Evolutionary conservation across 2,888 invertebrate genomes (phyloP).

Genomic region (Glomeris marginata): DNA sequence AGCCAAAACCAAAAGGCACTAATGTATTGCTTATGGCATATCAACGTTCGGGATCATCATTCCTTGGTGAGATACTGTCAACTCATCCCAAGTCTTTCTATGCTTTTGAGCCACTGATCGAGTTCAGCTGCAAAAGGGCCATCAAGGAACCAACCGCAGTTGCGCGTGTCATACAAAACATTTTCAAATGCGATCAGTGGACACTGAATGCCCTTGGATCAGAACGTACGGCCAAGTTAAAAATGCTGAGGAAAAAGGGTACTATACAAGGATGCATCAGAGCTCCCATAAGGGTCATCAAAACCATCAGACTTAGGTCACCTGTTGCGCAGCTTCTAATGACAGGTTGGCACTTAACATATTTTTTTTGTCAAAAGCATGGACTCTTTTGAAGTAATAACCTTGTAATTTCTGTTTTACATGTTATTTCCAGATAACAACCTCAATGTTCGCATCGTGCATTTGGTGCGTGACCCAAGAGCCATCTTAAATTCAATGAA

Average conservation of each 20-base stretch:
- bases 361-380: too few species aligned
- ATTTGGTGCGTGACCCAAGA: constrained; percentile 12
- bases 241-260: not conserved
- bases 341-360: too few species aligned
- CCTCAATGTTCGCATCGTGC: constrained; percentile 8
- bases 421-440: not conserved
- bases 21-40: constrained; percentile 10
- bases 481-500: constrained; percentile 10
- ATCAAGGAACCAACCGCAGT: not conserved
- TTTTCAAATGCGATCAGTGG: constrained; percentile 6
- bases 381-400: too few species aligned
- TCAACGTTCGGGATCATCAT: constrained; percentile 11
- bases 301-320: constrained; percentile 3
- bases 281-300: constrained; percentile 2
- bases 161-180: not conserved
- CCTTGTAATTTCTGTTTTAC: too few species aligned
- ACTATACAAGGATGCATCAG: not conserved
- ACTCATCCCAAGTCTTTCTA: constrained; percentile 4
- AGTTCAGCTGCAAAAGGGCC: not conserved
- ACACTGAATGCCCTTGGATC: not conserved
- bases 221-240: not conserved
- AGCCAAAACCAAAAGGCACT: too few species aligned
- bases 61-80: constrained; percentile 9
- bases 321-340: not conserved
- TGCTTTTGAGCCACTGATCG: constrained; percentile 10